Evolutionary conservation across 1,140 invertebrate species (phyloP).

Genomic region (Pogonomyrmex californicus): DNA sequence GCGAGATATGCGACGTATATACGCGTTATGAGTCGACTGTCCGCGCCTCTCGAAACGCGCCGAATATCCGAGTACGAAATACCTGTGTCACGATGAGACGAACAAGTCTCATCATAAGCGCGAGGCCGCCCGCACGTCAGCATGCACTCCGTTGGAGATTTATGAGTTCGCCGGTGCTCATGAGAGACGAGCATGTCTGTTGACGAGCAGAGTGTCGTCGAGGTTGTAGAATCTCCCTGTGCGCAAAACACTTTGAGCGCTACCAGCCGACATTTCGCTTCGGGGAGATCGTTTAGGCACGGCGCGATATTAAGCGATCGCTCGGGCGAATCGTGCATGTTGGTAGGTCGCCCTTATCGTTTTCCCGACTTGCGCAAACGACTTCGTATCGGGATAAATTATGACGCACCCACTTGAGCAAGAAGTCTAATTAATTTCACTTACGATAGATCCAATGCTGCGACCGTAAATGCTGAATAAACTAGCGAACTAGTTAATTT

Average conservation of each 20-base stretch:
- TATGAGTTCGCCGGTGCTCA: conserved; percentile 31
- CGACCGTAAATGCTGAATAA: not conserved
- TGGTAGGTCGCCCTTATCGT: not conserved
- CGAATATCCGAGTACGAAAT: not conserved
- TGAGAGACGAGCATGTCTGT: conserved; percentile 23
- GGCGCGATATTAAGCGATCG: conserved; percentile 13
- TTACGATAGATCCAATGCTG: not conserved
- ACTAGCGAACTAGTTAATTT: not conserved
- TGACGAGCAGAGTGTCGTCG: conserved; percentile 55
- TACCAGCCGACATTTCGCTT: not conserved
- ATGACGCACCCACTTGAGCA: not conserved
- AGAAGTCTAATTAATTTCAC: conserved; percentile 18
- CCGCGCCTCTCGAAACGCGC: conserved; percentile 8
- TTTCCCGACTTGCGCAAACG: conserved; percentile 6
- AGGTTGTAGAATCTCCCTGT: not conserved
- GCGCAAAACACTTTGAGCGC: not conserved
- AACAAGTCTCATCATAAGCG: conserved; percentile 9
- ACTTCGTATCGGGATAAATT: conserved; percentile 6
- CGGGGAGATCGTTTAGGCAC: not conserved
- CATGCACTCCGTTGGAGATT: conserved; percentile 14
- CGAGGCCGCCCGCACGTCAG: not conserved
- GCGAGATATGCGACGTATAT: conserved; percentile 20
- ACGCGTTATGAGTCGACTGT: conserved; percentile 27
- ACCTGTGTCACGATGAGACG: conserved; percentile 2
- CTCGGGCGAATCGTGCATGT: not conserved